Percentiles rank a stretch among this genome's conserved stretches.
Evolutionary conservation across 2,888 invertebrate species (phyloP).

Genomic region (Megamerina dolium): DNA sequence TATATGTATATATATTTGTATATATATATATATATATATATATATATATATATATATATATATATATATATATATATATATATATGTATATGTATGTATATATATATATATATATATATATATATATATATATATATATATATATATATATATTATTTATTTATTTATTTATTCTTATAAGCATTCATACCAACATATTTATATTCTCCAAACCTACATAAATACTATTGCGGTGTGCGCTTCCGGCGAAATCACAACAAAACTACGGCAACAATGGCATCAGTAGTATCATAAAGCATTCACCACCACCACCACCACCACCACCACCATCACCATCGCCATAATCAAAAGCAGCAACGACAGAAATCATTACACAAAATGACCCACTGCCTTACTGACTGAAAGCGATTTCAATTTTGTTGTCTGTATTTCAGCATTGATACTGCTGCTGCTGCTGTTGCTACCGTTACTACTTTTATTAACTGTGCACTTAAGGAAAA

Average conservation of each 20-base stretch:
- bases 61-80: no score
- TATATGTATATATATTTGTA: background rate
- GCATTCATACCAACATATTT: no score
- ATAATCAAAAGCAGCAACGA: conserved; percentile 20
- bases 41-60: background rate
- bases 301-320: background rate
- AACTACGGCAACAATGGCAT: background rate
- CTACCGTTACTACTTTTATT: no score
- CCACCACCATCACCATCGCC: conserved; percentile 1
- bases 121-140: no score
- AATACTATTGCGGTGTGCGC: no score
- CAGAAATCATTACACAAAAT: no score
- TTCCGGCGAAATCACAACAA: background rate
- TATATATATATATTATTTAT: no score
- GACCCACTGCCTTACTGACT: conserved; percentile 37
- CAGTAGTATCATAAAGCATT: background rate
- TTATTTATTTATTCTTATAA: no score
- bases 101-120: background rate
- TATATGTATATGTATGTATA: background rate
- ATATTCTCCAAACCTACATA: no score
- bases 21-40: background rate
- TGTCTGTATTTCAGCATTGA: no score
- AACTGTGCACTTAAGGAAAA: no score
- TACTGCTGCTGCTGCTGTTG: conserved; percentile 2
- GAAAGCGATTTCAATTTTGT: conserved; percentile 33